Evolutionary conservation across 2,797 vertebrate species (phyloP).

Genomic region (Simalia tracyae): DNA sequence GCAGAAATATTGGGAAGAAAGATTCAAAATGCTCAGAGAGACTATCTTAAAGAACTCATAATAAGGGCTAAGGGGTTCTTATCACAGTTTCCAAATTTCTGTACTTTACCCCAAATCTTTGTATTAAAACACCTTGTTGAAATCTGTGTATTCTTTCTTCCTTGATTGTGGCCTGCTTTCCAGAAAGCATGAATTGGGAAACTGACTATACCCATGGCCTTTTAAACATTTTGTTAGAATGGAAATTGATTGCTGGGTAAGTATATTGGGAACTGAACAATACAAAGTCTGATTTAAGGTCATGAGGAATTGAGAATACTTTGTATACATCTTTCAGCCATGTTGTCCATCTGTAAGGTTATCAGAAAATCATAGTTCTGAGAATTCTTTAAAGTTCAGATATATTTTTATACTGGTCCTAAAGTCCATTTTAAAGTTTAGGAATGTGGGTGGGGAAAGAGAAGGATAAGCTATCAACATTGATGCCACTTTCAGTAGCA

Average conservation of each 20-base stretch:
- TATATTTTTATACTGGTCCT: neutral
- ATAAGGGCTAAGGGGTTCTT: too few species aligned
- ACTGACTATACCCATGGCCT: neutral
- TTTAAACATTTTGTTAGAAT: neutral
- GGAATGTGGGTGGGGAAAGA: neutral
- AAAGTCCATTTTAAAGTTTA: neutral
- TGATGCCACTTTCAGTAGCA: neutral
- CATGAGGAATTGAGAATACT: constrained; percentile 24
- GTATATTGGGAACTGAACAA: neutral
- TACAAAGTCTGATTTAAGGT: constrained; percentile 31
- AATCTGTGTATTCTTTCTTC: neutral
- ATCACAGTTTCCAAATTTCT: too few species aligned
- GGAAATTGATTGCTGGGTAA: neutral
- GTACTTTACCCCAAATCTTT: too few species aligned
- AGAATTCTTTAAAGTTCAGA: neutral
- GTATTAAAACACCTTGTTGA: too few species aligned
- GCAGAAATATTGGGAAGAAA: too few species aligned
- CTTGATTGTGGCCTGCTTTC: neutral
- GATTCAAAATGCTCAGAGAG: too few species aligned
- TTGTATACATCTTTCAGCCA: constrained; percentile 12
- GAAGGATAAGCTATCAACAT: neutral
- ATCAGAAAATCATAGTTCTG: neutral
- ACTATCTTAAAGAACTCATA: too few species aligned
- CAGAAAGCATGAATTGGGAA: constrained; percentile 11
- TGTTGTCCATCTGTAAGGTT: neutral